Evolutionary conservation across 2,113 vertebrate species (phyloP).

Genomic region (Podiceps cristatus): DNA sequence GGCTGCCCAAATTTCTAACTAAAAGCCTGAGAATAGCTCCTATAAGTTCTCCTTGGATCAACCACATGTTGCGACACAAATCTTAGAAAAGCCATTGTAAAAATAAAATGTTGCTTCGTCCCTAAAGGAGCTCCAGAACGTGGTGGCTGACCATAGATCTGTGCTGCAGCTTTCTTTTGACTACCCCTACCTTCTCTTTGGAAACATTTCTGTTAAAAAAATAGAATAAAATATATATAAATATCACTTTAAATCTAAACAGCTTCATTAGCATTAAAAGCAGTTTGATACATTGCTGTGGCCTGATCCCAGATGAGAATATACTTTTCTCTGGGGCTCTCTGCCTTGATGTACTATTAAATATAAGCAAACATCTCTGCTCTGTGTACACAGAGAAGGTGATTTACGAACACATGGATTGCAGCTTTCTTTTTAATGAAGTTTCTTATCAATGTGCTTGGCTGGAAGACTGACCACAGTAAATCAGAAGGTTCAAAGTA

Average conservation of each 20-base stretch:
- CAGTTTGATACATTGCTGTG: background rate
- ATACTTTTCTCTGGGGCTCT: background rate
- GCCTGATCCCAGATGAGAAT: background rate
- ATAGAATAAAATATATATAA: background rate
- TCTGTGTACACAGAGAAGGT: background rate
- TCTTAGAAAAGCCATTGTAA: background rate
- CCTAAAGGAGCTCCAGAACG: background rate
- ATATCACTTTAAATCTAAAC: background rate
- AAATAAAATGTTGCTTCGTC: background rate
- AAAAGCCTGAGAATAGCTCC: background rate
- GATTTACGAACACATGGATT: background rate
- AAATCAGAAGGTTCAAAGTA: background rate
- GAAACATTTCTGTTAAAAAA: background rate
- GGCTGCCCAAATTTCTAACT: background rate
- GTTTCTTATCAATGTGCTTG: background rate
- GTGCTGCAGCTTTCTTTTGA: background rate
- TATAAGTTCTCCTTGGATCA: background rate
- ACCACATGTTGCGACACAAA: accelerated
- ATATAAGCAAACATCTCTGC: background rate
- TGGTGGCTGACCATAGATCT: accelerated
- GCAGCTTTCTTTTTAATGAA: conserved; percentile 26
- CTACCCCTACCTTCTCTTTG: background rate
- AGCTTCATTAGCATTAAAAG: background rate
- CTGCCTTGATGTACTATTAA: background rate
- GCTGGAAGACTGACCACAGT: background rate